Conservation (phyloP, 2,113 vertebrate species). For the Colinus virginianus region DNA sequence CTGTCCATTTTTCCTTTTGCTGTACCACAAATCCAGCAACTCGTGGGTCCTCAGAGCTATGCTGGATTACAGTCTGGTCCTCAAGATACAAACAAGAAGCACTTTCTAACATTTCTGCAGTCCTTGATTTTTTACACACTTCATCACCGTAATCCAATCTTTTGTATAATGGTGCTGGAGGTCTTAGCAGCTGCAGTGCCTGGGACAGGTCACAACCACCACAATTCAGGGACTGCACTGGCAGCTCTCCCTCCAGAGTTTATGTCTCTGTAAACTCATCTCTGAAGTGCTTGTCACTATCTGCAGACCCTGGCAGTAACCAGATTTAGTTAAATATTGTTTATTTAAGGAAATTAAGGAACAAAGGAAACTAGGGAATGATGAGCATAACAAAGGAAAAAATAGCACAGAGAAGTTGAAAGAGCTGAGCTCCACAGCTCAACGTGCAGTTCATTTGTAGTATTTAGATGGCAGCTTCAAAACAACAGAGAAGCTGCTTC, state of each 20-base stretch:
- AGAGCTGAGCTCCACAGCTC: not conserved
- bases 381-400: not conserved
- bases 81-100: not conserved
- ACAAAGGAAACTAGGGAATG: not conserved
- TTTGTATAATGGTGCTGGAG: not conserved
- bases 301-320: not conserved
- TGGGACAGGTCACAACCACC: not conserved
- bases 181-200: not conserved
- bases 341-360: not conserved
- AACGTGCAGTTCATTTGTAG: not conserved
- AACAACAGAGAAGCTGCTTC: not conserved
- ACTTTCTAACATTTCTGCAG: not conserved
- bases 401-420: not conserved
- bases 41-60: not conserved
- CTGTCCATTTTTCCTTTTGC: not conserved
- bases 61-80: not conserved
- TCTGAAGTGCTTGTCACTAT: not conserved
- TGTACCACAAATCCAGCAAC: not conserved
- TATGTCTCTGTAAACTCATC: not conserved
- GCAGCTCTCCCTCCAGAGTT: not conserved
- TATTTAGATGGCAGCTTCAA: not conserved
- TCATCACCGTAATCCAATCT: not conserved
- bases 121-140: not conserved
- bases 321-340: not conserved
- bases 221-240: rapidly evolving